Base-by-base conservation (phyloP, 2,797 vertebrate species). In the Austrolebias charrua region DNA sequence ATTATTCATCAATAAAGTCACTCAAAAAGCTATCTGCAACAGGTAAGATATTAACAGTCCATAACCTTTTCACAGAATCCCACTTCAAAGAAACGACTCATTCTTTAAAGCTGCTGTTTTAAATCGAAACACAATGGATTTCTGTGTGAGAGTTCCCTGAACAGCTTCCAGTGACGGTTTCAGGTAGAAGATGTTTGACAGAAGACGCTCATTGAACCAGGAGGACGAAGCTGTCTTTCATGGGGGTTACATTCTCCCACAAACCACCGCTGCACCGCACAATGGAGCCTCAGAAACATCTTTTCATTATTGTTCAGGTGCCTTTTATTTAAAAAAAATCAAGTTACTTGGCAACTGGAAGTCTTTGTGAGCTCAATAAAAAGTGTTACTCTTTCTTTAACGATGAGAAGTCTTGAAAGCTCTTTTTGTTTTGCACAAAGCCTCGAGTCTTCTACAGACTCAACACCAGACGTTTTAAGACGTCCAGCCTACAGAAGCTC, bases 401-500 rank as follows among this genome's bases (percentile, higher is more conserved):
- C 6, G 44, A 71, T 15, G 53, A 40, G 29, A 35, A 24, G 24
- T 24, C 35, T 45, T 54, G 59, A 83, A 83, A 67, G 44, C 76
- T 77, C 51, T 40, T 1, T 38, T 3, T 56, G 16, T 54, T 33
- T 60, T 40, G 24, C 43, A 66, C 29, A 84, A 50, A 69, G 60
- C 59, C 70, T 50, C 63, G 45, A 66, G 49, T 46, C 56, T 28
- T 55, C 45, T 57, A 51, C 65, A 64, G 72, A 79, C n/a, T 68
- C 38, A 76, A 64, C 59, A 47, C 73, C 70, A 75, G 69, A 69
- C 44, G n/a, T 67, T 68, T 81, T 78, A 69, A 69, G 68, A 67
- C 60, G 70, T 82, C 78, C 55, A 56, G 64, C 60, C 78, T 59
- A 65, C 42, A 78, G 62, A 83, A 68, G 77, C 61, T 43, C 78